A percentile compares a stretch with the other conserved stretches of the same genome.
Evolutionary conservation across 2,113 vertebrate species (phyloP).

Genomic region (Seriola dumerili): DNA sequence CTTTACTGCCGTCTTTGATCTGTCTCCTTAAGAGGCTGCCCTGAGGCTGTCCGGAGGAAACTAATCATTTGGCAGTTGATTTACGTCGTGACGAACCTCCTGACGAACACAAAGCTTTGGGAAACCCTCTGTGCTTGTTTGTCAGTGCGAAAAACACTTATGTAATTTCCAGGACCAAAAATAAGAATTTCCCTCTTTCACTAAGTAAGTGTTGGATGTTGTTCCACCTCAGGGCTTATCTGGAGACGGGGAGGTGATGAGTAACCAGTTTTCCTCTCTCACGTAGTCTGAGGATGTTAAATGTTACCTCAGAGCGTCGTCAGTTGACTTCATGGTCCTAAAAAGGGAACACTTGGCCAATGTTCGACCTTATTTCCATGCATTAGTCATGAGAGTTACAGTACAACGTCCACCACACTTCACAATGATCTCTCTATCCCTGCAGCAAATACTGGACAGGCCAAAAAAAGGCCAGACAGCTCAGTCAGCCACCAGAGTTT

Average conservation of each 20-base stretch:
- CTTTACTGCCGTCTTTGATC: conserved; percentile 37
- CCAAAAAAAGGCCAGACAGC: not conserved
- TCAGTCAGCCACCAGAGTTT: not conserved
- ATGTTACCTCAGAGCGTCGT: conserved; percentile 37
- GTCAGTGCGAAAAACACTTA: conserved; percentile 7
- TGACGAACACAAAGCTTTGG: not conserved
- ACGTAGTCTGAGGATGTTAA: conserved; percentile 18
- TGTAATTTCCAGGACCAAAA: conserved; percentile 28
- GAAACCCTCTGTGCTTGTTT: not conserved
- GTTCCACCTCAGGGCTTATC: conserved; percentile 4
- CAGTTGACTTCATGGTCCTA: conserved; percentile 14
- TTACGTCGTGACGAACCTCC: conserved; percentile 5
- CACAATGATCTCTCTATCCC: conserved; percentile 10
- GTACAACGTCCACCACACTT: not conserved
- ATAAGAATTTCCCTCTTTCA: conserved; percentile 21
- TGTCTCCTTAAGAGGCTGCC: not conserved
- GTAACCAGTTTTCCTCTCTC: conserved; percentile 17
- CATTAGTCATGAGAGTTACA: conserved; percentile 30
- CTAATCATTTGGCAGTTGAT: not conserved
- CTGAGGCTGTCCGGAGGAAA: not conserved
- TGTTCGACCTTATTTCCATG: conserved; percentile 12
- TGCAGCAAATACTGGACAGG: not conserved
- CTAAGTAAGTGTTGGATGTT: conserved; percentile 27
- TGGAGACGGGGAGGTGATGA: conserved; percentile 15
- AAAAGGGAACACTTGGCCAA: conserved; percentile 13